phyloP scores from a whole-genome alignment of 2,888 invertebrate genomes.

The Dorcus hopei region DNA sequence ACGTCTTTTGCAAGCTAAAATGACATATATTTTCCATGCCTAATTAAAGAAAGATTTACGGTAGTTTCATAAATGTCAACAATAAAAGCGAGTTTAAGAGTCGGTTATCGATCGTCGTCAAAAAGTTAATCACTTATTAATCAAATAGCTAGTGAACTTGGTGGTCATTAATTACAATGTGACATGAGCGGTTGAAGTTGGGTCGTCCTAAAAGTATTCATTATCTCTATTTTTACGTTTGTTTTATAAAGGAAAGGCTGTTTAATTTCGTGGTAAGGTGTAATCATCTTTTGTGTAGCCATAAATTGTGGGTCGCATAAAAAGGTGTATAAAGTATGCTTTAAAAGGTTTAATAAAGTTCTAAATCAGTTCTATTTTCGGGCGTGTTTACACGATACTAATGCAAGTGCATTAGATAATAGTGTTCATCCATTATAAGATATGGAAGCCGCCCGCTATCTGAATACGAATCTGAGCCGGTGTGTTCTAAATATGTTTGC shows the following conservation, averaged over 20 bases:
- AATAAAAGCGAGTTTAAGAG: no score
- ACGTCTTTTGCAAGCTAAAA: no score
- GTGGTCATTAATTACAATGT: constrained; percentile 1
- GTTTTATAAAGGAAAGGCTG: constrained; percentile 9
- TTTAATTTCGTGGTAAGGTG: constrained; percentile 18
- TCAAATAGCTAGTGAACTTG: no score
- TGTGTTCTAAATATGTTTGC: constrained; percentile 45
- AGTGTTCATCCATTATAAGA: constrained; percentile 30
- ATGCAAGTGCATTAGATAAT: constrained; percentile 39
- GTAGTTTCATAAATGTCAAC: no score
- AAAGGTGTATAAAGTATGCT: constrained; percentile 16
- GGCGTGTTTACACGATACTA: constrained; percentile 33
- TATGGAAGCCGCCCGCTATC: not conserved
- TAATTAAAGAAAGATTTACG: no score
- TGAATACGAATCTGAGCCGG: constrained; percentile 1
- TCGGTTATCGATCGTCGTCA: no score
- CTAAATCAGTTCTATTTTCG: constrained; percentile 33
- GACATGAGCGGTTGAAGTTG: not conserved
- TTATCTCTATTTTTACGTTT: constrained; percentile 10
- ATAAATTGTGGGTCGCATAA: constrained; percentile 16
- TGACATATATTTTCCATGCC: no score
- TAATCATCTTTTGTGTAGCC: constrained; percentile 16
- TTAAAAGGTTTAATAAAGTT: constrained; percentile 18
- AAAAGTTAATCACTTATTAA: no score
- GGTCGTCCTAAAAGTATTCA: not conserved